Percentiles rank a stretch among this genome's conserved stretches.
These are phyloP conservation scores for Agriopis leucophaearia DNA, from an alignment of 2,888 invertebrate species.

Conservation along the genomic window DNA sequence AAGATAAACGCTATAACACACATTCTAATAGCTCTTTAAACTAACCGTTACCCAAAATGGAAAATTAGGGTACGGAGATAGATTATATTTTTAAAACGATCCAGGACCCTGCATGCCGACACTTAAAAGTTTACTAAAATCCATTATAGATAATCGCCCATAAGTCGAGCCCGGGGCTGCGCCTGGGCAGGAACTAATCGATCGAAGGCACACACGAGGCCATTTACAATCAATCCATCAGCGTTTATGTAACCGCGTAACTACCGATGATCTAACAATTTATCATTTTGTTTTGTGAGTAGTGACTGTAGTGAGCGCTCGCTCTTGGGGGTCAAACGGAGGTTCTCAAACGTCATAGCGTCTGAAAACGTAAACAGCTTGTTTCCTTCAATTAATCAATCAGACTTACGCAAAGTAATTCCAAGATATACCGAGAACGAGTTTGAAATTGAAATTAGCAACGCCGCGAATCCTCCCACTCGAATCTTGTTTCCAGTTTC, in stretches of 20 bases:
- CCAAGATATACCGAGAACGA: conserved; percentile 22
- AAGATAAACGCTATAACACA: conserved; percentile 55
- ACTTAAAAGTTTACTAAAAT: conserved; percentile 76
- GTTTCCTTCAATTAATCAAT: conserved; percentile 60
- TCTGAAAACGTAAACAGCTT: conserved; percentile 74
- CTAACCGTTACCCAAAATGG: conserved; percentile 65
- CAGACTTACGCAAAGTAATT: conserved; percentile 41
- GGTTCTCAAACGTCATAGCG: conserved; percentile 64
- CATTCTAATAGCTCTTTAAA: conserved; percentile 60
- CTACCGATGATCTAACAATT: conserved; percentile 82
- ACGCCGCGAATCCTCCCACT: conserved; percentile 32
- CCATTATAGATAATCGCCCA: conserved; percentile 83
- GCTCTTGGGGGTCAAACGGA: conserved; percentile 77
- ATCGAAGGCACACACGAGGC: conserved; percentile 77
- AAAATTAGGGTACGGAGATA: conserved; percentile 68
- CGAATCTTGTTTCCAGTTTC: conserved; percentile 36
- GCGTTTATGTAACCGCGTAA: conserved; percentile 82
- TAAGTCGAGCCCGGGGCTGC: conserved; percentile 70
- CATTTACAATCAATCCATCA: conserved; percentile 86
- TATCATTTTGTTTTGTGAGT: conserved; percentile 84
- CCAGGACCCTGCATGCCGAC: conserved; percentile 70
- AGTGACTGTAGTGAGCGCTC: conserved; percentile 59
- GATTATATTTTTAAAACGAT: conserved; percentile 64
- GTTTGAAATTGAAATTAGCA: conserved; percentile 41
- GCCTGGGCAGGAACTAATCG: conserved; percentile 80